phyloP scores from a whole-genome alignment of 2,888 invertebrate species.

The Agonopterix subpropinquella region DNA sequence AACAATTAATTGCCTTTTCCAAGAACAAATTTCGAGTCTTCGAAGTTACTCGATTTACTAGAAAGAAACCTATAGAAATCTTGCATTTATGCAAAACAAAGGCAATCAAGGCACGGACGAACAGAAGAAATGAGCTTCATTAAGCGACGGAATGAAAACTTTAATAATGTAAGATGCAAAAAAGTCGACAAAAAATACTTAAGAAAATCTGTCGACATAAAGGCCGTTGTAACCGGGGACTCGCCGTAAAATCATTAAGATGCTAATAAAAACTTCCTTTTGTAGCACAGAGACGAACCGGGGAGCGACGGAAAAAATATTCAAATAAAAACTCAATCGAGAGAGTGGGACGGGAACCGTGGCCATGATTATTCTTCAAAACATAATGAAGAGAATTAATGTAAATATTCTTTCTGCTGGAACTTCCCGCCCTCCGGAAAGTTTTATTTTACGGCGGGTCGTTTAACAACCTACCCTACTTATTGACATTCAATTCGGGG shows the following conservation, averaged over 20 bases:
- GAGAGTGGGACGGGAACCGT: slow-evolving; percentile 64
- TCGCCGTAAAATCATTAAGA: slow-evolving; percentile 77
- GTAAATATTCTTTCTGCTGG: slow-evolving; percentile 75
- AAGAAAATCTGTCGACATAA: slow-evolving; percentile 77
- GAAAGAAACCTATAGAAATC: slow-evolving; percentile 71
- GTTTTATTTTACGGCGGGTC: slow-evolving; percentile 74
- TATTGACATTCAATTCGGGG: slow-evolving; percentile 75
- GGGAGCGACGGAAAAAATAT: slow-evolving; percentile 63
- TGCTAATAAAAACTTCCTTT: slow-evolving; percentile 78
- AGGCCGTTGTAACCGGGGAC: slow-evolving; percentile 75
- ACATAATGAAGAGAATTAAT: slow-evolving; percentile 78
- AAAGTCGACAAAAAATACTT: slow-evolving; percentile 73
- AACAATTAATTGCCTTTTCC: slow-evolving; percentile 54
- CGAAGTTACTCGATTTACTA: slow-evolving; percentile 62
- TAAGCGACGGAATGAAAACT: slow-evolving; percentile 75
- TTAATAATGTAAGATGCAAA: slow-evolving; percentile 77
- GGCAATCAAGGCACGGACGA: slow-evolving; percentile 72
- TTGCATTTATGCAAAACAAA: slow-evolving; percentile 76
- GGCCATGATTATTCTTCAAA: slow-evolving; percentile 76
- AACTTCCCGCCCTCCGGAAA: slow-evolving; percentile 73
- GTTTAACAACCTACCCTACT: slow-evolving; percentile 73
- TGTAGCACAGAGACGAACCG: slow-evolving; percentile 69
- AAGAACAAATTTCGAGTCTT: slow-evolving; percentile 59
- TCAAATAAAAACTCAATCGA: slow-evolving; percentile 76
- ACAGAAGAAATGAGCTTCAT: slow-evolving; percentile 77